Percentiles rank a stretch among this genome's conserved stretches.
These are phyloP conservation scores for Drosophila suzukii DNA, from an alignment of 1,140 invertebrate species.

Conservation along the genomic window DNA sequence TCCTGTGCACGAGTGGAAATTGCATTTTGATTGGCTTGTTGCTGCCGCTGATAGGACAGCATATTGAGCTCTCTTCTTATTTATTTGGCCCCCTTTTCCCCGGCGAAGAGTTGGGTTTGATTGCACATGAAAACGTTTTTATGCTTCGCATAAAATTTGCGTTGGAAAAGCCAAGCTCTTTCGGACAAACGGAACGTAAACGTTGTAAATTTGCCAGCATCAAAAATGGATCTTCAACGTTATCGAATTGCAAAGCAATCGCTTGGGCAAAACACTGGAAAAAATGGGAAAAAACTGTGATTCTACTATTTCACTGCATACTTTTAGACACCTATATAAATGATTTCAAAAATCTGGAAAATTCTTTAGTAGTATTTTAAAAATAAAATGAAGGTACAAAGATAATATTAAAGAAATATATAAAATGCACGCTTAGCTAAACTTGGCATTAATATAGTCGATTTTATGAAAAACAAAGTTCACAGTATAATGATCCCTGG, in stretches of 20 bases:
- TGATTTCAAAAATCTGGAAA: not conserved
- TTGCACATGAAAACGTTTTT: constrained; percentile 70
- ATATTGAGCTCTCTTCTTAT: constrained; percentile 29
- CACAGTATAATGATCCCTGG: constrained; percentile 4
- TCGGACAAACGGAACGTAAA: constrained; percentile 67
- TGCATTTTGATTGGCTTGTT: constrained; percentile 78
- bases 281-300: not conserved
- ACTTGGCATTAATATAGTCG: no score
- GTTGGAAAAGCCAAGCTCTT: constrained; percentile 31
- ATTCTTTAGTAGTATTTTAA: no score
- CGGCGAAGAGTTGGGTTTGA: constrained; percentile 36
- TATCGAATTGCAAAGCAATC: constrained; percentile 22
- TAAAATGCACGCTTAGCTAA: no score
- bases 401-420: no score
- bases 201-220: constrained; percentile 45
- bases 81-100: constrained; percentile 11
- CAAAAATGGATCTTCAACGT: constrained; percentile 29
- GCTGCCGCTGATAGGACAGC: constrained; percentile 65
- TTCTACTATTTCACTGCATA: no score
- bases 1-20: constrained; percentile 64
- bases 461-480: not conserved
- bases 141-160: constrained; percentile 55
- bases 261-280: not conserved
- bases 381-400: no score
- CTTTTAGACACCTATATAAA: not conserved